Percentiles rank a stretch among this genome's conserved stretches.
These are phyloP conservation scores for Trigoniulus corallinus DNA, from an alignment of 1,140 invertebrate genomes.

Conservation along the genomic window DNA sequence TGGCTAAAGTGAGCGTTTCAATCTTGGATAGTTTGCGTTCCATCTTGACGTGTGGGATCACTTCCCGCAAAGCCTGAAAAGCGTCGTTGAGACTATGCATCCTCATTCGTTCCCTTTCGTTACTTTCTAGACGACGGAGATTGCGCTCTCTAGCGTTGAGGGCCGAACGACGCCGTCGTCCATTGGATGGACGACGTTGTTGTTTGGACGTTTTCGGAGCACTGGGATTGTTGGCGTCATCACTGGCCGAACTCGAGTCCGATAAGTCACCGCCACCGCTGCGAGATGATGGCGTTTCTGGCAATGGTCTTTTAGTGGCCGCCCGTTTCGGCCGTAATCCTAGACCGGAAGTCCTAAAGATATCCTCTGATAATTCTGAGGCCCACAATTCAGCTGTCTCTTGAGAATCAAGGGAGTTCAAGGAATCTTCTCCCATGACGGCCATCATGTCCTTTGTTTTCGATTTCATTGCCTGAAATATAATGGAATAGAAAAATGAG, in stretches of 20 bases:
- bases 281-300: background rate
- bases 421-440: conserved; percentile 1
- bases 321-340: conserved; percentile 2
- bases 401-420: conserved; percentile 1
- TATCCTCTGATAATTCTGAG: background rate
- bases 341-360: conserved; percentile 1
- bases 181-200: background rate
- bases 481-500: background rate
- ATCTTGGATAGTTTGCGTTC: conserved; percentile 71
- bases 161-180: conserved; percentile 43
- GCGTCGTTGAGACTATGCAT: conserved; percentile 81
- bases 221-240: conserved; percentile 25
- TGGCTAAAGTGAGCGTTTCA: conserved; percentile 68
- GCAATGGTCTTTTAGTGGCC: background rate
- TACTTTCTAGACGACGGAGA: conserved; percentile 61
- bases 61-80: conserved; percentile 68
- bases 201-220: conserved; percentile 9
- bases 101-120: conserved; percentile 67
- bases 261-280: conserved; percentile 11
- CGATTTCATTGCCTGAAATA: conserved; percentile 7
- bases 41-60: conserved; percentile 72
- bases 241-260: conserved; percentile 14
- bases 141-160: conserved; percentile 62
- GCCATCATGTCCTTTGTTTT: conserved; percentile 5
- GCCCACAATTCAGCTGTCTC: background rate